Evolutionary conservation across 2,113 vertebrate species (phyloP), one percentile per base, ranked within the genome.

Genomic region (Poeciliopsis prolifica): DNA sequence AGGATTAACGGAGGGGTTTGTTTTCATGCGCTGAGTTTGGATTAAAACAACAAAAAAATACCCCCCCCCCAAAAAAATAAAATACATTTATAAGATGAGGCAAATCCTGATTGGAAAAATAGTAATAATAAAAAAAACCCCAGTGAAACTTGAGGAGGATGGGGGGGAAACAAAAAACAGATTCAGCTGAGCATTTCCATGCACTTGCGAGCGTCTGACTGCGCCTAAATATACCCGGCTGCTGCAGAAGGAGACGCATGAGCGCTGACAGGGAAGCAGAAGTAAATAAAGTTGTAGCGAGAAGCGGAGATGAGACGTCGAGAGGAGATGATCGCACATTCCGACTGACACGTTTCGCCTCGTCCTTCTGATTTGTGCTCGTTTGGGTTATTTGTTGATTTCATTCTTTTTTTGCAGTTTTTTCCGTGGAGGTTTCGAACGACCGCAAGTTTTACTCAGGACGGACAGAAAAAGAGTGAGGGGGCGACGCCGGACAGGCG

Each of bases 231-330:
- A 35, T 63, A 37, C 54, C 6, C 4, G 29, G 58, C 64, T 64
- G 35, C 64, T 17, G 2, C 24, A 69, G 60, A 61, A 60, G 44
- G 44, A 48, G 44, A 48, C 17, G 44, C 17, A 48, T 48, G 44
- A 40, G 51, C 64, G n/a, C 14, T 61, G 29, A n/a, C 1, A 17
- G 15, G 14, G 77, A 81, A 76, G 78, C 70, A 82, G 72, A 82
- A 90, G 86, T 75, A 65, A 82, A 84, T 75, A 82, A 91, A 90
- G 87, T 88, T 86, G 82, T 74, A 79, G 63, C 65, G 78, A 79
- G 73, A 26, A 29, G 75, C 10, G 66, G 68, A 63, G 70, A 81
- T 4, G n/a, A 74, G 63, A 79, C 69, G 74, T 65, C 82, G 81
- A 80, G 70, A 70, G 60, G 60, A 77, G 63, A 61, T 68, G 77